Evolutionary conservation across 2,888 invertebrate genomes (phyloP), one percentile per base, ranked within the genome.

Genomic region (Eilema depressum): DNA sequence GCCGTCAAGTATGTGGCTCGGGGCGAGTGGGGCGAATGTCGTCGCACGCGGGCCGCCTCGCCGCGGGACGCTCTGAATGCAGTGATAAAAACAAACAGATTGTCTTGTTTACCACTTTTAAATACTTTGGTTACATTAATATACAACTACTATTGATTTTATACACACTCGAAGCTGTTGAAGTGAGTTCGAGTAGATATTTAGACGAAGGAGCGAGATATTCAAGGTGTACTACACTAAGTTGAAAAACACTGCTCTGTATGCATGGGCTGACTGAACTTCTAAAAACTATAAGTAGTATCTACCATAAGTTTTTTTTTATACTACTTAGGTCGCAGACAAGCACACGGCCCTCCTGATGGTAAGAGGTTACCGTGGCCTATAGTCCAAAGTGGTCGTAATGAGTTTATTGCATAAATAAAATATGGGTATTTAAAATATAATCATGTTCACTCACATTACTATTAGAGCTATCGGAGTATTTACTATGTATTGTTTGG

Each of bases 81-180:
- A 76, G 77, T 77, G 77, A 81, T 82, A 82, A 79, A 80, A 82
- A 81, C 79, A 79, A 81, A 80, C 74, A 73, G 70, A 72, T 75
- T 73, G 76, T 76, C 77, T 82, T 76, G 77, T 82, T 82, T 74
- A 81, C 79, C 68, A 82, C 76, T 82, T 75, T 83, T 82, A 82
- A 82, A 82, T 82, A 77, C 81, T 83, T 73, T 30, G 70, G 65
- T 74, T 73, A 76, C 75, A 77, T 80, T 82, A 70, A 77, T 70
- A 57, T 25, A 3, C 11, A 10, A 53, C 63, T 82, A 82, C 82
- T 75, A 79, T 68, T 69, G 33, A 75, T 75, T 33, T 37, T 2
- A 2, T 20, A 8, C 10, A 37, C 7, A 56, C 61, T 59, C 65
- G 26, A 56, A 41, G 65, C 47, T 76, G 68, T 75, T 70, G 0